phyloP scores from a whole-genome alignment of 2,797 vertebrate species.

The Dipus sagitta region DNA sequence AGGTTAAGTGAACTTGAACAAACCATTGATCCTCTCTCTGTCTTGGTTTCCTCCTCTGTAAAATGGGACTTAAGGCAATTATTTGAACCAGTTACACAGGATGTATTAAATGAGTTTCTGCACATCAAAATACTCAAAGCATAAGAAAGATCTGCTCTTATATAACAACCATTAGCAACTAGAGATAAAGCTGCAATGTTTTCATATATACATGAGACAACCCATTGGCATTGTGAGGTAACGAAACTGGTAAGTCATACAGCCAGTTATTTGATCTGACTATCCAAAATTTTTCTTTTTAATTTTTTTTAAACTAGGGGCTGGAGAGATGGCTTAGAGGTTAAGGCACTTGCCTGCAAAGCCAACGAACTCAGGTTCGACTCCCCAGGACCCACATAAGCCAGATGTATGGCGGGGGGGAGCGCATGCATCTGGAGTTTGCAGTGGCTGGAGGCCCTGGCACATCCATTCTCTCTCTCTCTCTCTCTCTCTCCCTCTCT shows the following conservation, averaged over 20 bases:
- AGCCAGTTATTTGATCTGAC: conserved; percentile 16
- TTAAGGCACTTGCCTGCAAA: too few relatives aligned
- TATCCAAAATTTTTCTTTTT: conserved; percentile 7
- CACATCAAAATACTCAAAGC: not conserved
- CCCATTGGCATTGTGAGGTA: not conserved
- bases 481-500: too few relatives aligned
- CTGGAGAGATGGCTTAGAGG: too few relatives aligned
- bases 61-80: conserved; percentile 17
- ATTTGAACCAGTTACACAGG: not conserved
- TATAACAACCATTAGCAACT: conserved; percentile 30
- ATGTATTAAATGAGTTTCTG: not conserved
- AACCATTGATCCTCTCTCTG: not conserved
- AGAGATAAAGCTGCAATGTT: conserved; percentile 33
- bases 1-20: conserved; percentile 17
- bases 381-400: too few relatives aligned
- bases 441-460: too few relatives aligned
- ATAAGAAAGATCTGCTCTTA: not conserved
- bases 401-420: too few relatives aligned
- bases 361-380: too few relatives aligned
- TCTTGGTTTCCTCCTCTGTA: not conserved
- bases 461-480: too few relatives aligned
- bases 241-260: conserved; percentile 16
- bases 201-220: conserved; percentile 54
- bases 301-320: too few relatives aligned
- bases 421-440: too few relatives aligned